These are phyloP conservation scores for Ophraella communa DNA, from an alignment of 2,888 invertebrate species.

Conservation along the genomic window DNA sequence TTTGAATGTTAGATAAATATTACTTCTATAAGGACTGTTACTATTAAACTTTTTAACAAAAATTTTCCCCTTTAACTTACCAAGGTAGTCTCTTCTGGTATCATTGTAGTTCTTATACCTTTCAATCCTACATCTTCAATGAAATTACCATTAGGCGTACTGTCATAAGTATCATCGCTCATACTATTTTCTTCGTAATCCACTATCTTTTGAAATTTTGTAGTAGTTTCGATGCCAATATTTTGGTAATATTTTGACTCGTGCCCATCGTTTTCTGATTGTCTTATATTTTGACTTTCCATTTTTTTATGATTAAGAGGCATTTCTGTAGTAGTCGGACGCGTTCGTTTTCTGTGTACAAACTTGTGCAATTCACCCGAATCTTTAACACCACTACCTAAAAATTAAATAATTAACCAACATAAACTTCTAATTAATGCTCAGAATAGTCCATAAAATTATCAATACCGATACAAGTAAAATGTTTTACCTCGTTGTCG, in stretches of 20 bases:
- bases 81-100: constrained; percentile 24
- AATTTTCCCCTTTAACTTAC: no score
- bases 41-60: no score
- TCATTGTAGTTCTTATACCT: not conserved
- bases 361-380: constrained; percentile 19
- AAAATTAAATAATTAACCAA: no score
- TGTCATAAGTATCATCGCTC: constrained; percentile 10
- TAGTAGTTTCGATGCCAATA: constrained; percentile 1
- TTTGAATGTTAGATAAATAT: no score
- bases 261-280: constrained; percentile 16
- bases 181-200: constrained; percentile 14
- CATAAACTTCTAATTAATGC: no score
- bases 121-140: not conserved
- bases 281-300: constrained; percentile 5
- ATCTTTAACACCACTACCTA: constrained; percentile 10
- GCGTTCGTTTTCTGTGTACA: constrained; percentile 26
- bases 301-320: constrained; percentile 32
- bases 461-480: not conserved
- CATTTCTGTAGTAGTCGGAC: constrained; percentile 33
- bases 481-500: constrained; percentile 33
- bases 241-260: constrained; percentile 24
- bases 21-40: no score
- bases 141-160: not conserved
- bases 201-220: not conserved
- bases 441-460: no score